Evolutionary conservation across 2,113 vertebrate genomes (phyloP), one percentile per base, ranked within the genome.

Genomic region (Chrysochloris asiatica): DNA sequence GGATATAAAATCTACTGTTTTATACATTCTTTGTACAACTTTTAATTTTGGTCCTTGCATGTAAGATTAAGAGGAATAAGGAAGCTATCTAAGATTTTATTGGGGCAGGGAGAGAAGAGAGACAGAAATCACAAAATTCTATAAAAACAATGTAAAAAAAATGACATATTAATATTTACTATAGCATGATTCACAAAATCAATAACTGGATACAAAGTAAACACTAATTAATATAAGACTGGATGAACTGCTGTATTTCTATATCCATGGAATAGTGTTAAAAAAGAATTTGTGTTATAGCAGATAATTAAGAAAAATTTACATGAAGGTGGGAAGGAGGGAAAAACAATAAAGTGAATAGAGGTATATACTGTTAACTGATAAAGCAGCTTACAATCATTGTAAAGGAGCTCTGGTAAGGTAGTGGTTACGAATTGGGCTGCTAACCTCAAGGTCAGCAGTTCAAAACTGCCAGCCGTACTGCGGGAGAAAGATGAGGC

Each of bases 61-160:
- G 33, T 79, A 17, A 59, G 21, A 47, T 79, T 63, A 77, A 75
- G 63, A 82, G 26, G 21, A 87, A 72, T 65, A 48, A 73, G 54
- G 48, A 85, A 85, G 65, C 21, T 71, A 90, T 52, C 45, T 73
- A 90, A 90, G 10, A 63, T 72, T 69, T 78, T 72, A 14, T 12
- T 1, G 52, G 19, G 4, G 52, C 19, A 21, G 48, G 91, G 30
- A 77, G 47, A 89, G 63, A 41, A 38, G 11, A 36, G 30, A 88
- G 14, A 56, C 11, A 59, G 22, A 82, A 94, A 77, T 43, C 52
- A 28, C 0, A 71, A 54, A 83, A 81, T 81, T 79, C 65, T 61
- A 79, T 10, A 83, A 43, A 88, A 93, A 86, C 10, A 65, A 83
- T 54, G 21, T 94, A 67, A 24, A 78, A 91, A 76, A n/a, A 54